Base-by-base conservation (phyloP, 2,797 vertebrate species). In the Falco concolor region DNA sequence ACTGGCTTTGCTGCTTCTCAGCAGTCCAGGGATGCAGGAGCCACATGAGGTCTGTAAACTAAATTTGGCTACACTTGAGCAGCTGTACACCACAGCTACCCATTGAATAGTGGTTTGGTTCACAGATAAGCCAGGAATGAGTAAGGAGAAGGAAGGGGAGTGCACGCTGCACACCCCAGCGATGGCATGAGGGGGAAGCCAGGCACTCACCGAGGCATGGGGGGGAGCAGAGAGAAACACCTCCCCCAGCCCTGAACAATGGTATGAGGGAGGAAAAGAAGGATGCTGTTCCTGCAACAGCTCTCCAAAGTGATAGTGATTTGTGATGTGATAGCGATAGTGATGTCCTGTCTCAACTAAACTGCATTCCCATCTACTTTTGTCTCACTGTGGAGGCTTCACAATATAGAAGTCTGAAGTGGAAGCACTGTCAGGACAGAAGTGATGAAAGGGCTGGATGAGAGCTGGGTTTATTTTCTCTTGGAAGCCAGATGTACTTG, bases 101-200 rank as follows among this genome's bases (percentile, higher is more conserved):
- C 21, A 9, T 12, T 84, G 18, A 53, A 8, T 4, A 34, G 36
- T 2, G 36, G 25, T 9, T 49, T 30, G 40, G 32, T 44, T 53
- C 36, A 50, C 0, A 2, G 27, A 10, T 8, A 50, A 91, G 10
- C 24, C 63, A 50, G 28, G 22, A 57, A 5, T 4, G 53, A 50
- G 24, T 12, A 2, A 32, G 42, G 15, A 44, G 11, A 23, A 53
- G 38, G 19, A 57, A 69, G 25, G 2, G 21, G 4, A 75, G 13
- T 2, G 12, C 30, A 28, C 6, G 2, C 5, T n/a, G 56, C 30
- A 53, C 0, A 1, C 1, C 22, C 16, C 75, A 49, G 45, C 0
- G 5, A 32, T 8, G 28, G 32, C 36, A 45, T 0, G 0, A 32
- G 18, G 32, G 53, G 53, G 22, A 28, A 57, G 23, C 12, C 44